Evolutionary conservation across 2,113 vertebrate genomes (phyloP).

Genomic region (Nannospalax galili): DNA sequence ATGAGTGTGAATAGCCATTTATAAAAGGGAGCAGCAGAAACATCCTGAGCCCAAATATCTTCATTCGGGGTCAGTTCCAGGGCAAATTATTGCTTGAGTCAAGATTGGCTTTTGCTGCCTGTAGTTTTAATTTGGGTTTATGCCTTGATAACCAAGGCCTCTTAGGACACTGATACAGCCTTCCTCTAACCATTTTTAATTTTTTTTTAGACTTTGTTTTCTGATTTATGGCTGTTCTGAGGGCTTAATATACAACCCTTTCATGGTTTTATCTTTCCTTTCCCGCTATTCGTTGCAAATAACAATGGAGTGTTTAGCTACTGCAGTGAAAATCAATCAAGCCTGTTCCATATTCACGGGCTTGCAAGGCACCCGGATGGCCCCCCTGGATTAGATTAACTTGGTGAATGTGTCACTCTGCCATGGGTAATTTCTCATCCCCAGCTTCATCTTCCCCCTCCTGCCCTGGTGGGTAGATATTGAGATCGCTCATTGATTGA

Average conservation of each 20-base stretch:
- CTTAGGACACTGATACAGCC: slow-evolving; percentile 55
- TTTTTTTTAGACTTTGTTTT: slow-evolving; percentile 72
- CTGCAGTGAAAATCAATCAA: slow-evolving; percentile 62
- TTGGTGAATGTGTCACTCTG: slow-evolving; percentile 35
- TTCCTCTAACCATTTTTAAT: slow-evolving; percentile 62
- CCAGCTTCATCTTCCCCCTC: background rate
- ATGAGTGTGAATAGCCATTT: background rate
- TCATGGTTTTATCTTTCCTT: slow-evolving; percentile 58
- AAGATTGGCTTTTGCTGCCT: background rate
- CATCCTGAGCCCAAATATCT: background rate
- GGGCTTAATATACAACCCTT: slow-evolving; percentile 64
- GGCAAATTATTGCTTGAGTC: background rate
- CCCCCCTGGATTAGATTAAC: slow-evolving; percentile 76
- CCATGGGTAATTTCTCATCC: slow-evolving; percentile 67
- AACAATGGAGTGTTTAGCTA: slow-evolving; percentile 70
- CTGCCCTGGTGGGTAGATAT: background rate
- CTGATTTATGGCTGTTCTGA: slow-evolving; percentile 71
- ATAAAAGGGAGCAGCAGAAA: background rate
- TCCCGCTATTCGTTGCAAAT: slow-evolving; percentile 57
- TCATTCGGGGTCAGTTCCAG: background rate
- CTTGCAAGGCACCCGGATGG: background rate
- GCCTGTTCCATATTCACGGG: slow-evolving; percentile 55
- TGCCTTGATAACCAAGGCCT: slow-evolving; percentile 3
- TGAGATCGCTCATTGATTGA: slow-evolving; percentile 40
- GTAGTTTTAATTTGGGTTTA: slow-evolving; percentile 55